phyloP scores from a whole-genome alignment of 2,888 invertebrate species.

The Romanomermis culicivorax region DNA sequence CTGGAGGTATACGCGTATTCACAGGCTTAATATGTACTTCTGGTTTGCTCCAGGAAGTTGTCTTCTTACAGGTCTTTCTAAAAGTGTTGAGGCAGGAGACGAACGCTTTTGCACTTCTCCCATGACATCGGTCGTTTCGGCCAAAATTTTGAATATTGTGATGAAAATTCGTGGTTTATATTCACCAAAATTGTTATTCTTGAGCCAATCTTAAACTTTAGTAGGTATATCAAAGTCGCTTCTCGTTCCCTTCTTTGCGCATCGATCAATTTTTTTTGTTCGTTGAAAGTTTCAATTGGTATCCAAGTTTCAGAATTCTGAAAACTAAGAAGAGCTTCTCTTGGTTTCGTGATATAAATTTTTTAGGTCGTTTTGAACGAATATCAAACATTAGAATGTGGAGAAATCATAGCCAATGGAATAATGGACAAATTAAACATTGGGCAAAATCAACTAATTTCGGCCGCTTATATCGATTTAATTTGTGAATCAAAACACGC shows the following conservation, averaged over 20 bases:
- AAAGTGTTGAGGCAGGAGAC: too few relatives aligned
- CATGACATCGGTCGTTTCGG: too few relatives aligned
- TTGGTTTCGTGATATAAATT: constrained; percentile 3
- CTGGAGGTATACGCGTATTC: constrained; percentile 44
- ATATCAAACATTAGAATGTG: constrained; percentile 45
- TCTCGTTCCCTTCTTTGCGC: neutral
- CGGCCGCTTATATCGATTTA: constrained; percentile 52
- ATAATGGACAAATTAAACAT: constrained; percentile 47
- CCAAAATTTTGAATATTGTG: too few relatives aligned
- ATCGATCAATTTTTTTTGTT: neutral
- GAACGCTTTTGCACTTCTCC: too few relatives aligned
- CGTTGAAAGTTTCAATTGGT: too few relatives aligned
- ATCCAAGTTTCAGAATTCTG: too few relatives aligned
- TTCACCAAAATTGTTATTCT: too few relatives aligned
- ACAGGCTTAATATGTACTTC: neutral
- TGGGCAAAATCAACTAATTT: constrained; percentile 41
- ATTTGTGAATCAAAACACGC: too few relatives aligned
- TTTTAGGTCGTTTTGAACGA: constrained; percentile 44
- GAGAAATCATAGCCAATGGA: constrained; percentile 46
- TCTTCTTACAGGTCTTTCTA: too few relatives aligned
- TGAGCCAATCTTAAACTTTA: neutral
- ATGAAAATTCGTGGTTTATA: too few relatives aligned
- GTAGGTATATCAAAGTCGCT: neutral
- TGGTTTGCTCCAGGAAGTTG: neutral
- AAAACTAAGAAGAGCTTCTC: too few relatives aligned